phyloP scores from a whole-genome alignment of 2,797 vertebrate genomes.

The Odontamblyopus rebecca region DNA sequence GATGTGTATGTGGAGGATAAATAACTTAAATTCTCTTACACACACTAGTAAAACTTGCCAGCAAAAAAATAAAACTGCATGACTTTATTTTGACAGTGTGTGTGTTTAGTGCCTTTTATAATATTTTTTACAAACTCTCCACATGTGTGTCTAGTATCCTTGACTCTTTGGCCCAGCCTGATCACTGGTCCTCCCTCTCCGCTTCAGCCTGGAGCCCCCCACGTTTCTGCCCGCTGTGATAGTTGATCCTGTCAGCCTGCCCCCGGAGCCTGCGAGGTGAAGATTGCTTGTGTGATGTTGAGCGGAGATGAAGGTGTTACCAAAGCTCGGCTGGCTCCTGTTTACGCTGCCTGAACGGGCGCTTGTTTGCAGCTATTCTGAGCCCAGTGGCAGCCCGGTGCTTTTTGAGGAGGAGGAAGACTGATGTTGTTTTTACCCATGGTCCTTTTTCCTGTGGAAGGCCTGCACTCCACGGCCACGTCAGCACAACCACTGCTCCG shows the following conservation, averaged over 20 bases:
- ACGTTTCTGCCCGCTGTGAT: constrained; percentile 3
- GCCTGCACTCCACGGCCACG: constrained; percentile 76
- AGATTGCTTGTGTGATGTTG: constrained; percentile 49
- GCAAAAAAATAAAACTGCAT: background rate
- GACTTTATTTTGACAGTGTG: background rate
- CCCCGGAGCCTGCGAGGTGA: constrained; percentile 19
- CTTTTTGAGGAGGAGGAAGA: constrained; percentile 38
- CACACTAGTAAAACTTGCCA: background rate
- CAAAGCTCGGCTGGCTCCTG: constrained; percentile 35
- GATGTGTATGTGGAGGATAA: too few species aligned
- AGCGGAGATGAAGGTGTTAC: constrained; percentile 39
- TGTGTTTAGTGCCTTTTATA: background rate
- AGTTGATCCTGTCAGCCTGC: constrained; percentile 29
- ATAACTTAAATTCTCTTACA: too few species aligned
- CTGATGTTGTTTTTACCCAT: constrained; percentile 56
- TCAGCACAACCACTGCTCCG: constrained; percentile 67
- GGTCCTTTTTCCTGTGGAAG: constrained; percentile 70
- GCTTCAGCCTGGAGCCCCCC: constrained; percentile 14
- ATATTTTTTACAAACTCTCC: background rate
- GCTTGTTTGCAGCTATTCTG: constrained; percentile 64
- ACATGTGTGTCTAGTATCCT: background rate
- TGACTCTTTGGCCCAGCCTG: constrained; percentile 10
- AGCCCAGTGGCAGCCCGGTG: constrained; percentile 44
- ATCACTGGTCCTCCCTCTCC: constrained; percentile 19
- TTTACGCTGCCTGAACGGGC: constrained; percentile 50